Evolutionary conservation across 2,797 vertebrate species (phyloP), one percentile per base, ranked within the genome.

Genomic region (Todus mexicanus): DNA sequence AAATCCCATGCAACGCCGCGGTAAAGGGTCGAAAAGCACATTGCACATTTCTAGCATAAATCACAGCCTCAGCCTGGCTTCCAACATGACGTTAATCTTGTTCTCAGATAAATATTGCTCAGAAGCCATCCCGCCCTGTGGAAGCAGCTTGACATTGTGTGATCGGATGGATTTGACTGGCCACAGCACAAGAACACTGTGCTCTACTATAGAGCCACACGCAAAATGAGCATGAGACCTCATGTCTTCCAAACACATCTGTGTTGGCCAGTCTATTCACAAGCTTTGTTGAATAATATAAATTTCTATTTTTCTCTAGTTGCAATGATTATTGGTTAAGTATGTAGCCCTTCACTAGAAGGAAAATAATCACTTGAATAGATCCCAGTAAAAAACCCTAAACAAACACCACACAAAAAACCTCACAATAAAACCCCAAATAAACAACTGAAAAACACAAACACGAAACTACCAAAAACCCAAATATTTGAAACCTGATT

Each of bases 11-110:
- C 85, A 95, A 92, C 54, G 33, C 77, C 94, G 90, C 87, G 93
- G 87, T 66, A 96, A 97, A 97, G 89, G 90, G 95, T 97, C 95
- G 83, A 94, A 96, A 96, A 93, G 88, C 91, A 96, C 92, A 93
- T 97, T 75, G 51, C 92, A 80, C 76, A 93, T 95, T 96, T 96
- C 96, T 84, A 80, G 53, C 73, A 84, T 96, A 95, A 96, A 91
- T 93, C 96, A 97, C 95, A 45, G 54, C 48, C 89, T 66, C 43
- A 70, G 81, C 51, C 86, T 51, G 31, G 59, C 81, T 92, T 92
- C 69, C 51, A 94, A 65, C 35, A 54, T 45, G 73, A 93, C 69
- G 92, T 95, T 89, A 94, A 94, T 96, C 94, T 91, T 94, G 26
- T 69, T 94, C 84, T 72, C 66, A 63, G 59, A 72, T 65, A 93